Percentiles rank a stretch among this genome's conserved stretches.
These are phyloP conservation scores for Callipepla squamata DNA, from an alignment of 2,113 vertebrate genomes.

Conservation along the genomic window DNA sequence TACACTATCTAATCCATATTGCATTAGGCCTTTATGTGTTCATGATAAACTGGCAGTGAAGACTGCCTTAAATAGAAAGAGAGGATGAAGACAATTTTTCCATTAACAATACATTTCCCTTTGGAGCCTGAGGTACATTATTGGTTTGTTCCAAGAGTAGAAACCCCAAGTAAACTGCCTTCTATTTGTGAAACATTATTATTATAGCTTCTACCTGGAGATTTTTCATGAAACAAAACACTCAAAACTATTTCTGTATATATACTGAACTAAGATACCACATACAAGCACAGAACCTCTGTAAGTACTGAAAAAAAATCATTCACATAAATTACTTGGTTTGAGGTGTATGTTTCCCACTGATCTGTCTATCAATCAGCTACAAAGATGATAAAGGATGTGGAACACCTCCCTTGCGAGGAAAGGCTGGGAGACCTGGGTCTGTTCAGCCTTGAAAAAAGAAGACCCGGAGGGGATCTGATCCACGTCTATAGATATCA, in stretches of 20 bases:
- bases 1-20: constrained; percentile 32
- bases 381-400: too few species aligned
- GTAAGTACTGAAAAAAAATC: neutral
- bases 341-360: neutral
- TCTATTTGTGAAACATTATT: constrained; percentile 60
- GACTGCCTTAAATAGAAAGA: constrained; percentile 71
- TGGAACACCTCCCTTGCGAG: too few species aligned
- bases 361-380: neutral
- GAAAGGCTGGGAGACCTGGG: too few species aligned
- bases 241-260: constrained; percentile 22
- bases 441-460: too few species aligned
- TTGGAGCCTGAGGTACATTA: constrained; percentile 66
- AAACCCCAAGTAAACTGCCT: constrained; percentile 60
- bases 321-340: neutral
- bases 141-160: constrained; percentile 58
- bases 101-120: constrained; percentile 77
- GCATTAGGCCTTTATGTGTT: constrained; percentile 67
- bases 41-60: constrained; percentile 67
- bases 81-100: constrained; percentile 74
- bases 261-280: constrained; percentile 16
- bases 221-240: constrained; percentile 46
- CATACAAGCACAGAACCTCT: neutral
- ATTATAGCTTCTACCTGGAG: constrained; percentile 55
- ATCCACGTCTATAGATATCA: too few species aligned
- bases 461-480: too few species aligned